These are phyloP conservation scores for Sylvilagus floridanus DNA, from an alignment of 2,797 vertebrate genomes.

Conservation along the genomic window DNA sequence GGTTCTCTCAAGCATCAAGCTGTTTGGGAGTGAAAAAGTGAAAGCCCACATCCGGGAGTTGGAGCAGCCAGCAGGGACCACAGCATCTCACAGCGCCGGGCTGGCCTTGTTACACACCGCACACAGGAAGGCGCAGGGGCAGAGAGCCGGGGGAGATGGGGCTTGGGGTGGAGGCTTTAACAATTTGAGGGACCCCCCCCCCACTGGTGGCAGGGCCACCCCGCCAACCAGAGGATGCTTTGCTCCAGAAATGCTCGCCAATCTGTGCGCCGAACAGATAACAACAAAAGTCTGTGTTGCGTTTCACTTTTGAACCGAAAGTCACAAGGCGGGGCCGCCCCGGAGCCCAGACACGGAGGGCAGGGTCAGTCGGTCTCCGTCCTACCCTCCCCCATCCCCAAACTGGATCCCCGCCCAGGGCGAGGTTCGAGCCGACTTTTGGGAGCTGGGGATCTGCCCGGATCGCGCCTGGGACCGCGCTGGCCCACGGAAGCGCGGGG, in stretches of 20 bases:
- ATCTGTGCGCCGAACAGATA: conserved; percentile 78
- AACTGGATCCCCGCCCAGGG: conserved; percentile 33
- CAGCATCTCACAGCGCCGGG: conserved; percentile 34
- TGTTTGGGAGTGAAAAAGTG: conserved; percentile 45
- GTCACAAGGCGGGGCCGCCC: conserved; percentile 73
- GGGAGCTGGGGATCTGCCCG: conserved; percentile 50
- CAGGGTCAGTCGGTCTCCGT: not conserved
- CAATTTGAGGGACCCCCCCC: not conserved
- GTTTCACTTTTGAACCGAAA: conserved; percentile 79
- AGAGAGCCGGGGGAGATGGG: too few relatives aligned
- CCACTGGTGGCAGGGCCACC: conserved; percentile 75
- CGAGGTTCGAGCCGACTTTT: conserved; percentile 61
- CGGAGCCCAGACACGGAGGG: conserved; percentile 61
- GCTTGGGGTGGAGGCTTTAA: too few relatives aligned
- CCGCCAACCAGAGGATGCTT: conserved; percentile 75
- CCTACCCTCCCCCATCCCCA: not conserved
- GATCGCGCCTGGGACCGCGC: conserved; percentile 76
- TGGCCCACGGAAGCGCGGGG: conserved; percentile 80
- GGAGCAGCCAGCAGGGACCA: conserved; percentile 43
- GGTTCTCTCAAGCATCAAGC: conserved; percentile 19
- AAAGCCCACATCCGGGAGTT: not conserved
- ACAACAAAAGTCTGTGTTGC: conserved; percentile 81
- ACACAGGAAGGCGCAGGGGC: too few relatives aligned
- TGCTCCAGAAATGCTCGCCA: conserved; percentile 48
- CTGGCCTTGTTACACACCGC: too few relatives aligned